A percentile compares a stretch with the other conserved stretches of the same genome.
phyloP scores from a whole-genome alignment of 30 jellyfish, hydroid and myxozoan species.

The Mastigias papua region DNA sequence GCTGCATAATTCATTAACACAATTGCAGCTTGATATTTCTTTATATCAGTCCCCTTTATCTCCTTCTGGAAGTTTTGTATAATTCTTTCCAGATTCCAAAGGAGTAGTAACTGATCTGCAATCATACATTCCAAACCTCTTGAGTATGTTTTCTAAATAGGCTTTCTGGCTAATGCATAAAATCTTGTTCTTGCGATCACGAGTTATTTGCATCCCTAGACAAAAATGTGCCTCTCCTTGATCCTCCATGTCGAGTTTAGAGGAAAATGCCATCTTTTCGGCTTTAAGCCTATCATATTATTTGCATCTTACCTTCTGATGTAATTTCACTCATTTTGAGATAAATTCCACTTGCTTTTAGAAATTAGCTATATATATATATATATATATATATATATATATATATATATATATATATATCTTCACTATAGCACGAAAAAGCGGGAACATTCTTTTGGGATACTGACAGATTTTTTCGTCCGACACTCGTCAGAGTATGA shows the following conservation, averaged over 20 bases:
- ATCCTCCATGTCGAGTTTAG: conserved; percentile 63
- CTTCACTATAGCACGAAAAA: too few relatives aligned
- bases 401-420: too few relatives aligned
- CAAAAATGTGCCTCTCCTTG: conserved; percentile 44
- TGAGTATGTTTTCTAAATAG: conserved; percentile 45
- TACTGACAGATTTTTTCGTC: too few relatives aligned
- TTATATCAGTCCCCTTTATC: conserved; percentile 30
- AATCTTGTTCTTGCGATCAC: conserved; percentile 34
- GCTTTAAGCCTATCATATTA: too few relatives aligned
- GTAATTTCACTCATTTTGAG: too few relatives aligned
- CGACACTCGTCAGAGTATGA: too few relatives aligned
- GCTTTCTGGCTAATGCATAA: conserved; percentile 43
- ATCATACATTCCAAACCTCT: conserved; percentile 33
- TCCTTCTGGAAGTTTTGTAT: conserved; percentile 45
- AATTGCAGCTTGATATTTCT: conserved; percentile 76
- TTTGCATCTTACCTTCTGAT: too few relatives aligned
- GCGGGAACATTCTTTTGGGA: too few relatives aligned
- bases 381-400: too few relatives aligned
- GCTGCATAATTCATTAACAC: conserved; percentile 72
- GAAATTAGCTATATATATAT: too few relatives aligned
- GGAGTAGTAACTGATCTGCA: conserved; percentile 77
- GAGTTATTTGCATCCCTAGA: conserved; percentile 43
- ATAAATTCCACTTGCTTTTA: too few relatives aligned
- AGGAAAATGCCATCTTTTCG: too few relatives aligned
- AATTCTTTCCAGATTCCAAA: conserved; percentile 66